Conservation (phyloP, 2,797 vertebrate genomes). For the Arremon brunneinucha region DNA sequence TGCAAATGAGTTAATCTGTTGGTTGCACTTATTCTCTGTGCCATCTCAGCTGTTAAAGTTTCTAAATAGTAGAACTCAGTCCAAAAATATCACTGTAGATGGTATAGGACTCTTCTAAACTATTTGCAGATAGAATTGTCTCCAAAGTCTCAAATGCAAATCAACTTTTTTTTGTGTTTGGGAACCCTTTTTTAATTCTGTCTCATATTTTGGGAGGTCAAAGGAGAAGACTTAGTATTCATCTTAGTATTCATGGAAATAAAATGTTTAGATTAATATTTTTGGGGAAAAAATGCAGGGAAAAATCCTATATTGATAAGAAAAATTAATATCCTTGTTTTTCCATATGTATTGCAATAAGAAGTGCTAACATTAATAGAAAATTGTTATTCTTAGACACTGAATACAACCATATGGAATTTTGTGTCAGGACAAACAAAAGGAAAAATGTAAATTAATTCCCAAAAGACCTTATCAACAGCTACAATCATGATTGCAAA, state of each 20-base stretch:
- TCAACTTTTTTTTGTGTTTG: not conserved
- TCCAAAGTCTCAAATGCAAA: not conserved
- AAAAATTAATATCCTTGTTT: not conserved
- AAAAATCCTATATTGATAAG: not conserved
- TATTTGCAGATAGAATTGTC: not conserved
- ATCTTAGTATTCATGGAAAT: not conserved
- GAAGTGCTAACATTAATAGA: not conserved
- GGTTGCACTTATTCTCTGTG: not conserved
- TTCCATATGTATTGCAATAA: not conserved
- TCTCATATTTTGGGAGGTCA: not conserved
- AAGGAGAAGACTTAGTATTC: not conserved
- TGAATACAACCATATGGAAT: not conserved
- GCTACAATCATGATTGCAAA: not conserved
- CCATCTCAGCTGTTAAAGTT: not conserved
- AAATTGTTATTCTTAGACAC: not conserved
- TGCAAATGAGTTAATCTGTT: conserved; percentile 15
- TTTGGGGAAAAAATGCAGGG: not conserved
- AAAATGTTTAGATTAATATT: not conserved
- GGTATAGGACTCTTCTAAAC: not conserved
- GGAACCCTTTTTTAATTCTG: not conserved
- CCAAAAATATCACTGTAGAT: not conserved
- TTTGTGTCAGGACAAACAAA: not conserved
- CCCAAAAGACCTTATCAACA: not conserved
- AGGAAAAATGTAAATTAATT: not conserved
- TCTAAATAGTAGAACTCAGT: not conserved